Conservation (phyloP, 2,113 vertebrate species). For the Bucco capensis region DNA sequence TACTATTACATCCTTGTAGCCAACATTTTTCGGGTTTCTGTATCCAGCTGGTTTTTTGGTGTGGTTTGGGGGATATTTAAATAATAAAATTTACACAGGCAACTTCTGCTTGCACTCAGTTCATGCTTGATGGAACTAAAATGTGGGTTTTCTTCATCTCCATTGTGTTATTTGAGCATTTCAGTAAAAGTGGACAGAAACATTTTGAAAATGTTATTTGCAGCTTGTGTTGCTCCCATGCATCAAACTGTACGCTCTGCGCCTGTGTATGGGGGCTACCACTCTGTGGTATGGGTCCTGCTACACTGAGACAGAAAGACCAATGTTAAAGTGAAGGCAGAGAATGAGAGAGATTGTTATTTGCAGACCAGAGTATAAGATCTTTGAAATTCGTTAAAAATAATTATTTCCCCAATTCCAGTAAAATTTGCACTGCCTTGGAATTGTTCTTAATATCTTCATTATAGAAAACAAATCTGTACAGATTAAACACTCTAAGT, state of each 20-base stretch:
- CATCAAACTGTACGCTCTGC: background rate
- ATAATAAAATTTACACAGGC: background rate
- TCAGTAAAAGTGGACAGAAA: constrained; percentile 3
- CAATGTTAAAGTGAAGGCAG: background rate
- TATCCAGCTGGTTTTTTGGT: background rate
- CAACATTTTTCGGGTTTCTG: background rate
- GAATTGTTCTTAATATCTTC: constrained; percentile 34
- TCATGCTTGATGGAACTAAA: background rate
- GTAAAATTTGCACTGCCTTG: background rate
- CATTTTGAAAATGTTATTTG: background rate
- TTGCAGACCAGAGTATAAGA: background rate
- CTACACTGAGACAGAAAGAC: background rate
- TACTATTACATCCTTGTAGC: background rate
- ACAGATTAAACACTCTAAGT: constrained; percentile 54
- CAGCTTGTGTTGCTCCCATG: background rate
- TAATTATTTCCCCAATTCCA: background rate
- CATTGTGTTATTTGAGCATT: background rate
- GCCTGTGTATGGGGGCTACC: background rate
- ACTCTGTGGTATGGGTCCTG: background rate
- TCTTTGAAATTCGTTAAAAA: background rate
- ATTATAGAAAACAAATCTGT: constrained; percentile 46
- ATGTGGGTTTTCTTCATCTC: background rate
- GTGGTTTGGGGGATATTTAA: background rate
- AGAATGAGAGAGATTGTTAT: background rate
- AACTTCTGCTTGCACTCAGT: background rate